Evolutionary conservation across 1,140 invertebrate species (phyloP), one percentile per base, ranked within the genome.

Genomic region (Drosophila willistoni): DNA sequence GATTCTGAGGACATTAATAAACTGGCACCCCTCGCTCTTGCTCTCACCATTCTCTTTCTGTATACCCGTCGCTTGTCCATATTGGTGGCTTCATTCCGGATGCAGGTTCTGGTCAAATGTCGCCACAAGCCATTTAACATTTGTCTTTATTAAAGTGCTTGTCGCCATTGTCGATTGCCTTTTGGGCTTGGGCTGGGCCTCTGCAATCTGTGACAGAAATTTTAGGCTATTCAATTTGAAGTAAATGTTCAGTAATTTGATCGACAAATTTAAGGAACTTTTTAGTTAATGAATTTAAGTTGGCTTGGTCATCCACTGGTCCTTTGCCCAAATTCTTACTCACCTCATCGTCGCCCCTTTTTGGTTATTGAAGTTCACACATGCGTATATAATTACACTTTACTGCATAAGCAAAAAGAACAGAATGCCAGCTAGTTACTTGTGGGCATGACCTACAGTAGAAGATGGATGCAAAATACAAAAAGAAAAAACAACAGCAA

Each of bases 1-100:
- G 75, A 68, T 54, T 68, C 56, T 55, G 66, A 29, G 6, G 69
- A 82, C 83, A 87, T 86, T 86, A 82, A 86, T 79, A 77, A 87
- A 86, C 63, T 76, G 67, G 51, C 56, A 39, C 34, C 33, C 14
- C 25, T 54, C 34, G 29, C 6, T 39, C 7, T 3, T 22, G 3
- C n/a, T 33, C 36, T 25, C 39, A 13, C 19, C 39, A 13, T 17
- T 47, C 29, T 39, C 55, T 14, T 17, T 10, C 5, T 29, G 29
- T 29, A 25, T 25, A 25, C 22, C 22, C 22, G 2, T 25, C 5
- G 29, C 29, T 29, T 29, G 29, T 29, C 59, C 7, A 29, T 33
- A 25, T 14, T 29, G 13, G 2, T 14, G 5, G 1, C 9, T 22
- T 51, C 17, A 22, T 51, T 51, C 7, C 44, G 44, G 44, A 51